Evolutionary conservation across 2,888 invertebrate species (phyloP), one percentile per base, ranked within the genome.

Genomic region (Zele albiditarsus): DNA sequence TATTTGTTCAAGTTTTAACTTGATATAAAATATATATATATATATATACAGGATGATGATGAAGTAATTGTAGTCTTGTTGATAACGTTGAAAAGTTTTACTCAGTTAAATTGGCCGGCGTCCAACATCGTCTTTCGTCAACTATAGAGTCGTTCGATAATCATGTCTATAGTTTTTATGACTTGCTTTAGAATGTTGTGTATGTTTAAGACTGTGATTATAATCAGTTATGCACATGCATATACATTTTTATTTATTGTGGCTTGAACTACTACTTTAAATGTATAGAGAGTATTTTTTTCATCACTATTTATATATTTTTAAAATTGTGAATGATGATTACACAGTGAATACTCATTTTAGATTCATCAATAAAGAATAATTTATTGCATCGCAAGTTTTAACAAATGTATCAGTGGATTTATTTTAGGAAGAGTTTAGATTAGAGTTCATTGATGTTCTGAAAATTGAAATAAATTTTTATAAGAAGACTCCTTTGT

Each of bases 51-150:
- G 12, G 20, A 63, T 38, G 6, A 63, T 63, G 38, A 63, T 63
- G 20, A 38, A 63, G 63, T 38, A 63, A 62, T 63, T 31, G 38
- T 12, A 33, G 31, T 33, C 38, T 63, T 63, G 38, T 63, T 63
- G n/a, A 20, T 46, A n/a, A 8, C 28, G 31, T 33, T 63, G 63
- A 8, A 63, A 23, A 63, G 33, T 33, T 31, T 33, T 38, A 33
- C 16, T 2, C 16, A 28, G 28, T 60, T 10, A 14, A 60, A 60
- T 60, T 31, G n/a, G 27, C 25, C 0, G 8, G 10, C n/a, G 58
- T 28, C 16, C 62, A 31, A 53, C 25, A 28, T 31, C 33, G 38
- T 63, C 38, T 28, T 5, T 63, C 20, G 38, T 63, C 10, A 33
- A 63, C 31, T 28, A 38, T 63, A 33, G 38, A 63, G 20, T 63